Percentiles rank a stretch among this genome's conserved stretches.
Evolutionary conservation across 2,113 vertebrate genomes (phyloP).

Genomic region (Pantherophis guttatus): DNA sequence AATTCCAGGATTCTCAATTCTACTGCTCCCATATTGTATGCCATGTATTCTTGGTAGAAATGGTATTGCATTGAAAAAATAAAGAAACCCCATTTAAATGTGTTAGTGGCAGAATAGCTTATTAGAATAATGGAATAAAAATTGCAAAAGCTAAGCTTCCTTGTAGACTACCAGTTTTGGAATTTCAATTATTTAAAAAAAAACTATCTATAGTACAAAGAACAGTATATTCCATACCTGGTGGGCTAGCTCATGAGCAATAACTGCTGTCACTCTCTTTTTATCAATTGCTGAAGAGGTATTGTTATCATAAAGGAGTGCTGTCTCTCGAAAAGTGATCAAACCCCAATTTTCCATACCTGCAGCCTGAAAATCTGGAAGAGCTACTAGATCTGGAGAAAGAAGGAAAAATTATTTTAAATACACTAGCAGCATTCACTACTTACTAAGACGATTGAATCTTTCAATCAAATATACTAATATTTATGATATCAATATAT

Average conservation of each 20-base stretch:
- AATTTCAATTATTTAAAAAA: background rate
- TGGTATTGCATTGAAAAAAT: background rate
- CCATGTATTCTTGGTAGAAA: background rate
- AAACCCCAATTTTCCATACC: constrained; percentile 99
- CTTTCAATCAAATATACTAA: background rate
- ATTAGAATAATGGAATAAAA: background rate
- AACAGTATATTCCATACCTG: constrained; percentile 76
- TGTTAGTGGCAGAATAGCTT: background rate
- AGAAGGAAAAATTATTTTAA: background rate
- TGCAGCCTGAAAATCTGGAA: constrained; percentile 90
- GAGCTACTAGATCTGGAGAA: constrained; percentile 86
- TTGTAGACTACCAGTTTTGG: background rate
- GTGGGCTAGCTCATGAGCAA: constrained; percentile 94
- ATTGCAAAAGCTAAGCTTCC: background rate
- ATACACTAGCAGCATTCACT: background rate
- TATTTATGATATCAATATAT: background rate
- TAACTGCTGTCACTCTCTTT: constrained; percentile 83
- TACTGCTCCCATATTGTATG: background rate
- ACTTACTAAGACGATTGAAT: background rate
- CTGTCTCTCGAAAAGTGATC: constrained; percentile 86
- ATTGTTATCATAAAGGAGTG: constrained; percentile 75
- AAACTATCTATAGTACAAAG: background rate
- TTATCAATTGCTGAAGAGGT: constrained; percentile 83
- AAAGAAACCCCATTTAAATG: background rate
- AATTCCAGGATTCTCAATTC: background rate